Evolutionary conservation across 2,113 vertebrate genomes (phyloP).

Genomic region (Cairina moschata): DNA sequence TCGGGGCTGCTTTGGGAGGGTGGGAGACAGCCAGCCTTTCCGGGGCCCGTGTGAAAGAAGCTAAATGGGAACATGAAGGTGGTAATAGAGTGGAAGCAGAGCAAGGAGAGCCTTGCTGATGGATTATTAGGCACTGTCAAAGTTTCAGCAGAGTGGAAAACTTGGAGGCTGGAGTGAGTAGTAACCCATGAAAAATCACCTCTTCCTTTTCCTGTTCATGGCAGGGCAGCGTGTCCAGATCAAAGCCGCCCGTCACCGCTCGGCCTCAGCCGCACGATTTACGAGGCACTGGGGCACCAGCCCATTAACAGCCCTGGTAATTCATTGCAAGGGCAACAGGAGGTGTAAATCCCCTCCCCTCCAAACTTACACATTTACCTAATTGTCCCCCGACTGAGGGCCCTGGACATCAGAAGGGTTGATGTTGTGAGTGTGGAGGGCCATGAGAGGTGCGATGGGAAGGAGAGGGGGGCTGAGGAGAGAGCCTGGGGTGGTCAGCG

Average conservation of each 20-base stretch:
- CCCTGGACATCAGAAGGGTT: background rate
- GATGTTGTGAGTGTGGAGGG: background rate
- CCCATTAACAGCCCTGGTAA: constrained; percentile 74
- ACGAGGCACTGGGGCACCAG: constrained; percentile 70
- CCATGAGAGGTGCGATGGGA: background rate
- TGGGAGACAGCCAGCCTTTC: constrained; percentile 14
- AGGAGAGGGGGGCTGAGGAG: background rate
- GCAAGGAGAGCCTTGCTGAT: constrained; percentile 62
- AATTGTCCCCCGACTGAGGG: background rate
- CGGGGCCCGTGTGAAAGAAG: constrained; percentile 55
- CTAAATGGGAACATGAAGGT: constrained; percentile 50
- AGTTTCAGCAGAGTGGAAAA: constrained; percentile 83
- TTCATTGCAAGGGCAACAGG: constrained; percentile 71
- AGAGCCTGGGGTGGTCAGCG: background rate
- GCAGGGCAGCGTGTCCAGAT: constrained; percentile 79
- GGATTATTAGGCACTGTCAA: constrained; percentile 81
- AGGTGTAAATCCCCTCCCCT: constrained; percentile 67
- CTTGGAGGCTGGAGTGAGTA: constrained; percentile 70
- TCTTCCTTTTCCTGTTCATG: constrained; percentile 82
- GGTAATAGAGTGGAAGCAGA: constrained; percentile 50
- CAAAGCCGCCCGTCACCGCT: constrained; percentile 72
- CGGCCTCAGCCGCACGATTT: constrained; percentile 44
- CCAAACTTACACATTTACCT: constrained; percentile 51
- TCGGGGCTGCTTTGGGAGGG: background rate
- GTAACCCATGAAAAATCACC: constrained; percentile 80